These are phyloP conservation scores for Magallana angulata DNA, from an alignment of 1,140 invertebrate species.

Conservation along the genomic window DNA sequence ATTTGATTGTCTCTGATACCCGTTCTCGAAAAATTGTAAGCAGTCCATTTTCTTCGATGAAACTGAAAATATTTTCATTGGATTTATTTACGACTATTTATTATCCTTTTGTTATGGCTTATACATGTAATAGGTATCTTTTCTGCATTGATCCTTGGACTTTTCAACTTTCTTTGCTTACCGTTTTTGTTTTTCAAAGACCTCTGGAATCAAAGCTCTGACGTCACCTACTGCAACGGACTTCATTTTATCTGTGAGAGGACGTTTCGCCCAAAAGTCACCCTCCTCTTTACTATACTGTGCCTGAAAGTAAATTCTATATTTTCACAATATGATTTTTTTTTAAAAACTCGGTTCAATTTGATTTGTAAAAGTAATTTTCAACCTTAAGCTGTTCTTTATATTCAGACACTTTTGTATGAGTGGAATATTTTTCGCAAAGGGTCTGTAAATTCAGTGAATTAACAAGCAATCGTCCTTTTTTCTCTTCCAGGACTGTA, in stretches of 20 bases:
- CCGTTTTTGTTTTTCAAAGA: conserved; percentile 89
- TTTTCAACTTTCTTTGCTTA: conserved; percentile 66
- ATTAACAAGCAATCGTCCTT: neutral
- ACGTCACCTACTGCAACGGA: conserved; percentile 94
- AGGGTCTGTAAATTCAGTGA: neutral
- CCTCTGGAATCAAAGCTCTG: conserved; percentile 89
- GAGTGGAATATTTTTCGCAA: neutral
- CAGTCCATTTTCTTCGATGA: neutral
- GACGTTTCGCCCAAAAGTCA: conserved; percentile 93
- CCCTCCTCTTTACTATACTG: conserved; percentile 91
- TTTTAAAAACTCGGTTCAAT: too few species aligned
- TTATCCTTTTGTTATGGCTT: too few species aligned
- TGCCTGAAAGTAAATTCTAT: conserved; percentile 55
- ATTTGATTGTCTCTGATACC: neutral
- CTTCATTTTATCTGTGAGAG: conserved; percentile 94
- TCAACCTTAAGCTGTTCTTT: neutral
- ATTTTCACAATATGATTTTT: neutral
- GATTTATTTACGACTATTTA: too few species aligned
- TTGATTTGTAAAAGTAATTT: too few species aligned
- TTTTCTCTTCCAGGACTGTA: neutral
- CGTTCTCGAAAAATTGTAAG: neutral
- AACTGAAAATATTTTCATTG: neutral
- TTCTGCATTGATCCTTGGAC: too few species aligned
- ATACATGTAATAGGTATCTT: too few species aligned
- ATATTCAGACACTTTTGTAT: neutral